Conservation (phyloP, 2,888 invertebrate genomes). For the Lycophotia porphyrea region DNA sequence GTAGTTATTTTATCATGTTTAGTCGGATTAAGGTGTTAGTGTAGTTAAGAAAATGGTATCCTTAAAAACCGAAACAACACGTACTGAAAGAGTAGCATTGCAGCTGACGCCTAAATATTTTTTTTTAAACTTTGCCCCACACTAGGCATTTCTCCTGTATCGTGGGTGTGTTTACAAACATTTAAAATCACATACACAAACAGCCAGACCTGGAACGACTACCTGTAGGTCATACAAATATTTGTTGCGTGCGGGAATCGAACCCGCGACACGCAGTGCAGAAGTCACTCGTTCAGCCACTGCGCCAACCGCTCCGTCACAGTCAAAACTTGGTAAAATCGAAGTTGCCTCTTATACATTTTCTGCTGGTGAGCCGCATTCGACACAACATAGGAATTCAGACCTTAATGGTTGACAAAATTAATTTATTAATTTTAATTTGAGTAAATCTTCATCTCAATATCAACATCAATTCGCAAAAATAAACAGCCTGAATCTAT, state of each 20-base stretch:
- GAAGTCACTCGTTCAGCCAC: too few relatives aligned
- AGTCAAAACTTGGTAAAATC: background rate
- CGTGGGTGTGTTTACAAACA: too few relatives aligned
- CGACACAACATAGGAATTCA: background rate
- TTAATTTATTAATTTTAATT: background rate
- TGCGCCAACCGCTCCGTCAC: too few relatives aligned
- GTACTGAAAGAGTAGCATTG: too few relatives aligned
- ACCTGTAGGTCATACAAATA: too few relatives aligned
- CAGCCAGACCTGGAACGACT: too few relatives aligned
- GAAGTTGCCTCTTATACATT: too few relatives aligned
- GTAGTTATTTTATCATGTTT: slow-evolving; percentile 3
- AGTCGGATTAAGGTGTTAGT: background rate
- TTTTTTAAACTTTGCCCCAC: too few relatives aligned
- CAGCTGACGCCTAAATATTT: background rate
- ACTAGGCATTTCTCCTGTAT: too few relatives aligned
- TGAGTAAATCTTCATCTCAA: background rate
- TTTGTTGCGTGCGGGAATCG: too few relatives aligned
- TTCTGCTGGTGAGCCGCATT: background rate
- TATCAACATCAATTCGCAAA: slow-evolving; percentile 2
- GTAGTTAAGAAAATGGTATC: background rate
- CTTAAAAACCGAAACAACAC: background rate
- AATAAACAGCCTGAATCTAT: slow-evolving; percentile 27
- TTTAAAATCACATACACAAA: too few relatives aligned
- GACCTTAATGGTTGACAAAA: background rate
- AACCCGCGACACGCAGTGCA: too few relatives aligned